Evolutionary conservation across 37 sponge, comb jelly and placozoan species (phyloP), one percentile per base, ranked within the genome.

Genomic region (Spongilla lacustris): DNA sequence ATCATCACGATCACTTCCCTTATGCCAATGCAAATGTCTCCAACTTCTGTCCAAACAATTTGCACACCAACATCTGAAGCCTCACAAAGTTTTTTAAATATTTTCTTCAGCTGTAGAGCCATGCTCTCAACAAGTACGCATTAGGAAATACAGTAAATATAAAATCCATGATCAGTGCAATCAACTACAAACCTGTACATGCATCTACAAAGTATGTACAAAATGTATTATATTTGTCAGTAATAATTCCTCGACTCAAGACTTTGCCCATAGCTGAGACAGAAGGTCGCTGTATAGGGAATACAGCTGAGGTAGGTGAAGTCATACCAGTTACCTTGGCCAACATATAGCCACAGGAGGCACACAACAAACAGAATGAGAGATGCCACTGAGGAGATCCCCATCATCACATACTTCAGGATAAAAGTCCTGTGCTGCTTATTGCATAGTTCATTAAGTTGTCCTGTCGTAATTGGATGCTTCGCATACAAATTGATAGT

Each of bases 281-380:
- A 95, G 58, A 94, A 58, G 13, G 89, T 91, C 68, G 75, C 50
- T 17, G 96, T 95, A 84, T 95, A 95, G 19, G 98, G 98, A 67
- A 93, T 93, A 35, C 98, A 97, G 77, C 78, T 97, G 73, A 97
- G 70, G 75, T 85, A 97, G 10, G 50, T 68, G 73, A 94, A 93
- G 49, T 85, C 87, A 11, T 76, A 72, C 83, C 95, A 95, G 31
- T 81, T 87, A 21, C 85, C 82, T 77, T 92, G 96, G 24, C 75
- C 89, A 34, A 85, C 85, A 36, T 92, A 92, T 66, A 93, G 90
- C 75, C 93, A 75, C 13, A 92, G 19, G 32, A 95, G 81, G 85
- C 90, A 92, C 32, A 95, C 50, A 5, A 78, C 74, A 74, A 76
- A 84, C 23, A 93, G 79, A 1, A 76, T n/a, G 21, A 89, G 22